Evolutionary conservation across 2,888 invertebrate genomes (phyloP).

Genomic region (Alentia gelatinosa): DNA sequence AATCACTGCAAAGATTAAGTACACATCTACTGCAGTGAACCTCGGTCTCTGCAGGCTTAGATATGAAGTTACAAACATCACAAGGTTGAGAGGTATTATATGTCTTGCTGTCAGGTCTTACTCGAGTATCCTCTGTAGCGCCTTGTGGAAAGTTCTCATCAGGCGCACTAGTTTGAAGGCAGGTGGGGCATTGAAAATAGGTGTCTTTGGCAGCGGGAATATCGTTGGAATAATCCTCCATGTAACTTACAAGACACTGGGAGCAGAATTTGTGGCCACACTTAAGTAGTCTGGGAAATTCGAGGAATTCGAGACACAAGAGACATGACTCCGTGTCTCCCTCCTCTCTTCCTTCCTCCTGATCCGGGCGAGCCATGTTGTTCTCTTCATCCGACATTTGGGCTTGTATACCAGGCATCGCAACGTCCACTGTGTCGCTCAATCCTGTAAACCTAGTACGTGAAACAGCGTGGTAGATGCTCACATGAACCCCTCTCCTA

Average conservation of each 20-base stretch:
- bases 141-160: background rate
- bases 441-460: too few relatives aligned
- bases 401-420: background rate
- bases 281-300: background rate
- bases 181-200: conserved; percentile 7
- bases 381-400: background rate
- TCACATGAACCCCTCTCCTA: too few relatives aligned
- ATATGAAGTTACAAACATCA: conserved; percentile 47
- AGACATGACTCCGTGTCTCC: background rate
- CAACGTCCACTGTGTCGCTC: too few relatives aligned
- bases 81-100: conserved; percentile 8
- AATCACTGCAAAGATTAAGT: conserved; percentile 61
- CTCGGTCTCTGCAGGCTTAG: conserved; percentile 37
- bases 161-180: background rate
- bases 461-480: too few relatives aligned
- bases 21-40: conserved; percentile 64
- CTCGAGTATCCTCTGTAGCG: background rate
- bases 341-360: background rate
- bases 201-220: background rate
- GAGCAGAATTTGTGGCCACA: conserved; percentile 48
- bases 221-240: background rate
- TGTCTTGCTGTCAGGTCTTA: background rate
- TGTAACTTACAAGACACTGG: conserved; percentile 17
- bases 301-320: background rate
- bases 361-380: background rate